Evolutionary conservation across 37 sponge, comb jelly and placozoan species (phyloP).

Genomic region (Cladorhizidae sp.): DNA sequence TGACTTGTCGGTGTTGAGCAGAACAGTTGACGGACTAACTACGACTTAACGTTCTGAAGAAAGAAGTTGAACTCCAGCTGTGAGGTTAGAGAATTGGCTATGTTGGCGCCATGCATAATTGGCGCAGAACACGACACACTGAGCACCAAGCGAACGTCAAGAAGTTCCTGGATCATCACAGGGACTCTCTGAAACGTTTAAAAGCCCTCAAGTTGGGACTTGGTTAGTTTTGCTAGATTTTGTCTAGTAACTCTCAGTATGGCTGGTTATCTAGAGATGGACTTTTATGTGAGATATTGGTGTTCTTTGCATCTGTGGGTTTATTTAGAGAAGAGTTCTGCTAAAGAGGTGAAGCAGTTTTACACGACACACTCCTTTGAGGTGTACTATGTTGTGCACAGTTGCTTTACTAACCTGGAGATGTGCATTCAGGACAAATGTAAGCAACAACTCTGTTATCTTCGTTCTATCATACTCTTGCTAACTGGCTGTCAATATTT

Average conservation of each 20-base stretch:
- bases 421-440: slow-evolving; percentile 44
- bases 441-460: neutral
- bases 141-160: slow-evolving; percentile 55
- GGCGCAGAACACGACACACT: slow-evolving; percentile 23
- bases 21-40: too few species aligned
- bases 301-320: neutral
- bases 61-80: too few species aligned
- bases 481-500: too few species aligned
- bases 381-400: slow-evolving; percentile 75
- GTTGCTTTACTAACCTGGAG: slow-evolving; percentile 70
- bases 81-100: neutral
- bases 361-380: slow-evolving; percentile 45
- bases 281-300: neutral
- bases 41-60: too few species aligned
- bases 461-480: neutral
- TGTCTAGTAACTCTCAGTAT: too few species aligned
- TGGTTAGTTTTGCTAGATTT: slow-evolving; percentile 43
- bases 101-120: slow-evolving; percentile 12
- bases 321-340: slow-evolving; percentile 63
- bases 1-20: too few species aligned
- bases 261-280: neutral
- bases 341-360: slow-evolving; percentile 66
- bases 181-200: slow-evolving; percentile 70
- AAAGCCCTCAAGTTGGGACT: slow-evolving; percentile 66
- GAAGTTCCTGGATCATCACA: slow-evolving; percentile 79